Evolutionary conservation across 2,113 vertebrate species (phyloP).

Genomic region (Chaenogobius annularis): DNA sequence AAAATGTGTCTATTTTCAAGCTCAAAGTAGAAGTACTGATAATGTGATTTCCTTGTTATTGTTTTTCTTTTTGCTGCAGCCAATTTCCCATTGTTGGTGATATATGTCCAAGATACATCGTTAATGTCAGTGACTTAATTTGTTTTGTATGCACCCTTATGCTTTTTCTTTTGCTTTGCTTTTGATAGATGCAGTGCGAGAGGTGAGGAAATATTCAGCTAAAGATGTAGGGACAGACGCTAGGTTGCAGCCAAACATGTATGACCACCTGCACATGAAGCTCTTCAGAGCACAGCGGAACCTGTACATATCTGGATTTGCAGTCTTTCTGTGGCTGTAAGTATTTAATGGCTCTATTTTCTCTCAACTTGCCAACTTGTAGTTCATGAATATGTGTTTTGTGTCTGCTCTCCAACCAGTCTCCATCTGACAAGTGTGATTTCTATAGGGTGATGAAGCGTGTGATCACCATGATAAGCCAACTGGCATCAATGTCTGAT

Average conservation of each 20-base stretch:
- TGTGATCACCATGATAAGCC: slow-evolving; percentile 87
- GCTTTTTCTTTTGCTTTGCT: neutral
- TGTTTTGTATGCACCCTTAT: neutral
- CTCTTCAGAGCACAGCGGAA: slow-evolving; percentile 95
- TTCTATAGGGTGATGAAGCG: slow-evolving; percentile 81
- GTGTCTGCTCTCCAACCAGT: neutral
- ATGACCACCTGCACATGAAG: slow-evolving; percentile 95
- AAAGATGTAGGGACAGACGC: slow-evolving; percentile 60
- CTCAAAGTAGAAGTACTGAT: too few species aligned
- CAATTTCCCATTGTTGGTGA: too few species aligned
- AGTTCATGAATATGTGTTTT: neutral
- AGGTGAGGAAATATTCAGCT: slow-evolving; percentile 89
- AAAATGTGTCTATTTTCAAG: too few species aligned
- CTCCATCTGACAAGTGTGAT: neutral
- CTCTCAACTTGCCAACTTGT: neutral
- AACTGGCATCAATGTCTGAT: slow-evolving; percentile 79
- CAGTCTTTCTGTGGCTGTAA: slow-evolving; percentile 97
- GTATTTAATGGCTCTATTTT: slow-evolving; percentile 49
- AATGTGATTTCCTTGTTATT: too few species aligned
- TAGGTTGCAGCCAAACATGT: slow-evolving; percentile 73
- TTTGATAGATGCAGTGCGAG: slow-evolving; percentile 87
- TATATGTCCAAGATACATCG: too few species aligned
- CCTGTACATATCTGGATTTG: slow-evolving; percentile 96
- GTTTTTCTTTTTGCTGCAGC: too few species aligned
- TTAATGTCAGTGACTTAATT: too few species aligned